phyloP scores from a whole-genome alignment of 2,888 invertebrate species.

The Caenorhabditis becei region DNA sequence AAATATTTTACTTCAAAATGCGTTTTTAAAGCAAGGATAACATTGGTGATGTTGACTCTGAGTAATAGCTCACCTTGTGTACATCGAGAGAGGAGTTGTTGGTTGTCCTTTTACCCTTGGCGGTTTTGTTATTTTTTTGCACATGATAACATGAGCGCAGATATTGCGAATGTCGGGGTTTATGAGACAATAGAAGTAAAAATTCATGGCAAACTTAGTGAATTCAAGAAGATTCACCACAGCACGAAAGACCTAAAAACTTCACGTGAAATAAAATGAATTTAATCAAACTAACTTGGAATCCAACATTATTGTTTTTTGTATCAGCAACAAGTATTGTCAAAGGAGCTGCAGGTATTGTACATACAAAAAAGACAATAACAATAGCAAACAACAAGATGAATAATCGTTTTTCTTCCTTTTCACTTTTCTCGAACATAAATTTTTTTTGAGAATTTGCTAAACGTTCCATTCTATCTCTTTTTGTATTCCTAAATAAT shows the following conservation, averaged over 20 bases:
- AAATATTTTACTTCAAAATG: neutral
- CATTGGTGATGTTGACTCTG: no score
- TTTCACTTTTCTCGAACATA: slow-evolving; percentile 73
- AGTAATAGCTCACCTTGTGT: slow-evolving; percentile 65
- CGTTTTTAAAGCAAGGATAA: neutral
- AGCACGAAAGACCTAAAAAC: slow-evolving; percentile 82
- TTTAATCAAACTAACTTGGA: slow-evolving; percentile 72
- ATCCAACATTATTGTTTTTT: slow-evolving; percentile 74
- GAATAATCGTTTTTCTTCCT: slow-evolving; percentile 83
- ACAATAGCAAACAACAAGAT: slow-evolving; percentile 83
- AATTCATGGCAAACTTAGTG: slow-evolving; percentile 84
- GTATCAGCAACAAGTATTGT: slow-evolving; percentile 83
- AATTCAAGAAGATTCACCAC: slow-evolving; percentile 83
- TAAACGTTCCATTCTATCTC: slow-evolving; percentile 81
- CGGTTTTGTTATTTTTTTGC: slow-evolving; percentile 72
- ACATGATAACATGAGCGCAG: slow-evolving; percentile 76
- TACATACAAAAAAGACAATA: slow-evolving; percentile 83
- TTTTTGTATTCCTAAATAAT: slow-evolving; percentile 81
- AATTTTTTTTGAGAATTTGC: slow-evolving; percentile 73
- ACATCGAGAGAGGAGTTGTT: slow-evolving; percentile 71
- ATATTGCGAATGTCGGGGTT: slow-evolving; percentile 79
- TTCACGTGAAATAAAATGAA: no score
- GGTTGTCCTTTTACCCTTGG: slow-evolving; percentile 75
- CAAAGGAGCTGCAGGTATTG: slow-evolving; percentile 83
- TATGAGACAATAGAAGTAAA: slow-evolving; percentile 83